Conservation (phyloP, 1,140 invertebrate species). For the Papilio helenus region DNA sequence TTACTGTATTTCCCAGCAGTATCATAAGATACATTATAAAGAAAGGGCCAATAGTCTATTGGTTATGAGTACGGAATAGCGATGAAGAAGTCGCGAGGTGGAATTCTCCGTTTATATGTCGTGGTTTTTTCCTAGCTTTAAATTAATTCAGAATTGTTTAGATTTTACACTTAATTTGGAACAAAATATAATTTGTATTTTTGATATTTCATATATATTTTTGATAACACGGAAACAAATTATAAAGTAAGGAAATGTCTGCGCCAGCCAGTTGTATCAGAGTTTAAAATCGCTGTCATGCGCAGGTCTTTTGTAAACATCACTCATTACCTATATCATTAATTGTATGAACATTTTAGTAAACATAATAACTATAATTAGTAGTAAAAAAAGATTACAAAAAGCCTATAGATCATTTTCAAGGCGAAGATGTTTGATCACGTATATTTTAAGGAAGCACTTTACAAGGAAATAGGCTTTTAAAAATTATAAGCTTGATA, state of each 20-base stretch:
- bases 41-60: not conserved
- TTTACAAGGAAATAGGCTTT: conserved; percentile 64
- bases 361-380: conserved; percentile 72
- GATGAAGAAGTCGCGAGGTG: not conserved
- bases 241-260: conserved; percentile 58
- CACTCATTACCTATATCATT: conserved; percentile 67
- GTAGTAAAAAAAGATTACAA: conserved; percentile 66
- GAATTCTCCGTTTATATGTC: not conserved
- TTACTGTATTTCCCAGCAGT: not conserved
- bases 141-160: no score
- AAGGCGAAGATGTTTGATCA: conserved; percentile 73
- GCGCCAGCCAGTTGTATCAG: conserved; percentile 60
- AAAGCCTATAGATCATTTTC: conserved; percentile 62
- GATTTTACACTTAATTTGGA: no score
- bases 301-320: conserved; percentile 52
- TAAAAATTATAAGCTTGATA: not conserved
- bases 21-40: not conserved
- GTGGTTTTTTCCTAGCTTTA: not conserved
- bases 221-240: conserved; percentile 44
- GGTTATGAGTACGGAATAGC: not conserved
- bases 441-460: conserved; percentile 68
- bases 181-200: no score
- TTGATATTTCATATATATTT: not conserved
- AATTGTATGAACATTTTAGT: conserved; percentile 67
- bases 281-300: conserved; percentile 61